phyloP scores from a whole-genome alignment of 2,888 invertebrate species.

The Drosophila hawaiiensis region DNA sequence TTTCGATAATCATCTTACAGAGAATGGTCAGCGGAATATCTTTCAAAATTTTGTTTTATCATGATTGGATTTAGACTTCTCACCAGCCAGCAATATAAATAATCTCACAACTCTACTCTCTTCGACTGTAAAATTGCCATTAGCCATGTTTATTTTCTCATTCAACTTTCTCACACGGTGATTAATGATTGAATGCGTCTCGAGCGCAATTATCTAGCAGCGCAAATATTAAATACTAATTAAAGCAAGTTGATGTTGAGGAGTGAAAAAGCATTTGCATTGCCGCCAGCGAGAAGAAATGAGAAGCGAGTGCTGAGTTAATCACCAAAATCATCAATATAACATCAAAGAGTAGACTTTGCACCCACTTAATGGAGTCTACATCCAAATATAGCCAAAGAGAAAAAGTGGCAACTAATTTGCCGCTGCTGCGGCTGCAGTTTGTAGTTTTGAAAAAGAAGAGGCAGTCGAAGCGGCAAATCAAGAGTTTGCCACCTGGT shows the following conservation, averaged over 20 bases:
- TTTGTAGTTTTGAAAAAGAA: constrained; percentile 3
- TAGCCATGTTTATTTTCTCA: not conserved
- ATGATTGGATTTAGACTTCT: not conserved
- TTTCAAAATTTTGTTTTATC: not conserved
- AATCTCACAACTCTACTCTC: not conserved
- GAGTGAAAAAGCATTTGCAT: constrained; percentile 39
- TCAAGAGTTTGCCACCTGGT: constrained; percentile 47
- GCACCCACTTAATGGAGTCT: constrained; percentile 18
- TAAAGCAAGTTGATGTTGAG: constrained; percentile 37
- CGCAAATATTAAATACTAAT: constrained; percentile 58
- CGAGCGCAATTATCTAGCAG: constrained; percentile 1
- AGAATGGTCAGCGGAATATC: not conserved
- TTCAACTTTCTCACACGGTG: not conserved
- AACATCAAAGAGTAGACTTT: constrained; percentile 64
- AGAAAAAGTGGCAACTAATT: constrained; percentile 47
- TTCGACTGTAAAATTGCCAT: not conserved
- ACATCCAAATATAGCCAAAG: not conserved
- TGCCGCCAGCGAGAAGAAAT: constrained; percentile 11
- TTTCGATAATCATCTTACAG: not conserved
- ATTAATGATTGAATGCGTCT: constrained; percentile 5
- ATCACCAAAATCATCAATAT: constrained; percentile 73
- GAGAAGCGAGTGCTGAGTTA: constrained; percentile 30
- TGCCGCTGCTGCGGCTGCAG: constrained; percentile 23
- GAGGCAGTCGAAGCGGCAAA: constrained; percentile 2
- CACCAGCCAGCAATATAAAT: not conserved